These are phyloP conservation scores for Girardinichthys multiradiatus DNA, from an alignment of 2,113 vertebrate genomes.

Conservation along the genomic window DNA sequence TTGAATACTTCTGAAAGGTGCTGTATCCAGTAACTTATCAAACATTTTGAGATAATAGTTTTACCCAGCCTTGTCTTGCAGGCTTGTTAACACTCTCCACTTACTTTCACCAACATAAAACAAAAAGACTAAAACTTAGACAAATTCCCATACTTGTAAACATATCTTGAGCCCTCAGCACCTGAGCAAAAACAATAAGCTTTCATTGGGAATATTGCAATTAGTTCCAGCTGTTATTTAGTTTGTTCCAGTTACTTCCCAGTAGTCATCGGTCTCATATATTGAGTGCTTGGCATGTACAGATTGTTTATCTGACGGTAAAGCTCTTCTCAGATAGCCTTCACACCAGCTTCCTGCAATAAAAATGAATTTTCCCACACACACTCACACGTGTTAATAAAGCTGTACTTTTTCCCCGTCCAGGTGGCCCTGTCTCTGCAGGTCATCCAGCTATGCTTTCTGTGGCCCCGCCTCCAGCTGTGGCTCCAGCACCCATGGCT, in stretches of 20 bases:
- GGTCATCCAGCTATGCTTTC: constrained; percentile 85
- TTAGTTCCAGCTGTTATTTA: background rate
- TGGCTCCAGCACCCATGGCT: constrained; percentile 73
- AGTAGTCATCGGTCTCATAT: background rate
- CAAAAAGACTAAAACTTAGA: too few relatives aligned
- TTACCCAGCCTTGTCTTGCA: too few relatives aligned
- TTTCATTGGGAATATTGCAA: too few relatives aligned
- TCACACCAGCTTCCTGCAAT: constrained; percentile 4
- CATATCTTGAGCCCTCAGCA: background rate
- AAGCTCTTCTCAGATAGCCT: background rate
- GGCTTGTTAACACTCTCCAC: too few relatives aligned
- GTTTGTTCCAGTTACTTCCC: background rate
- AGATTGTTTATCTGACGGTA: background rate
- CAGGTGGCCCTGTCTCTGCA: constrained; percentile 89
- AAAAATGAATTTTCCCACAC: rapidly evolving
- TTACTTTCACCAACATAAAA: background rate
- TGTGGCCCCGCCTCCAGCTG: constrained; percentile 77
- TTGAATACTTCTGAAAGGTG: too few relatives aligned
- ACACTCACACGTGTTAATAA: constrained; percentile 19
- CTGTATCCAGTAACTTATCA: background rate
- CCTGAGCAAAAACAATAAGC: too few relatives aligned
- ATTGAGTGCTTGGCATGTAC: too few relatives aligned
- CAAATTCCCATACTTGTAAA: too few relatives aligned
- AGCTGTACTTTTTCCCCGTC: constrained; percentile 57
- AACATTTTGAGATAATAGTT: background rate